Evolutionary conservation across 2,888 invertebrate species (phyloP).

Genomic region (Tridacna gigas): DNA sequence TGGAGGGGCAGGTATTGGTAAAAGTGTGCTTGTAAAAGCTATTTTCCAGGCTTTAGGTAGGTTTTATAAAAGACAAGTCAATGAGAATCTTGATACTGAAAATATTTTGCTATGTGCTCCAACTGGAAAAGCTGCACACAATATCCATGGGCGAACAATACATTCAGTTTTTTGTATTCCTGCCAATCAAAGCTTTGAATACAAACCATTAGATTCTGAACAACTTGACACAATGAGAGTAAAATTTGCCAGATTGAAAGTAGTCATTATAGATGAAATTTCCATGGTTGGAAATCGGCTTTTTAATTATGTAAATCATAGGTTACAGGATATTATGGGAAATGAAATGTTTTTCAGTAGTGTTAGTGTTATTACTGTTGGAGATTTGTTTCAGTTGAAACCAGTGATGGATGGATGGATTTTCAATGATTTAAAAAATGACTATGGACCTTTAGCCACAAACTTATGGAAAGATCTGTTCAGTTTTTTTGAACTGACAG

Average conservation of each 20-base stretch:
- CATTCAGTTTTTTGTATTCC: background rate
- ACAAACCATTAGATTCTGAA: background rate
- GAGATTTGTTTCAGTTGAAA: background rate
- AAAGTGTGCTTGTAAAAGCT: background rate
- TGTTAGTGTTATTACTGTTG: background rate
- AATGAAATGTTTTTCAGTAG: background rate
- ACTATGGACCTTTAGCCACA: conserved; percentile 33
- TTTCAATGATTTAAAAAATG: conserved; percentile 23
- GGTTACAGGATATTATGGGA: background rate
- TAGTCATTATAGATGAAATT: background rate
- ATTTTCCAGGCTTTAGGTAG: background rate
- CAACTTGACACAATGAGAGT: background rate
- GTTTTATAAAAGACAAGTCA: background rate
- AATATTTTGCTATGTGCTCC: background rate
- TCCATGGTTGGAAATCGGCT: background rate
- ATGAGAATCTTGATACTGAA: background rate
- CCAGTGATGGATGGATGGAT: conserved; percentile 24
- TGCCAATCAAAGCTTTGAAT: background rate
- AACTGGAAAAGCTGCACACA: background rate
- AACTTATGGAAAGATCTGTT: conserved; percentile 49
- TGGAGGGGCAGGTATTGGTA: background rate
- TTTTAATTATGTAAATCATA: background rate
- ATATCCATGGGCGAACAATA: background rate
- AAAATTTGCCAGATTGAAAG: background rate
- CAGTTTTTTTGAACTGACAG: conserved; percentile 29